Base-by-base conservation (phyloP, 1,140 invertebrate genomes). In the Coptotermes formosanus region DNA sequence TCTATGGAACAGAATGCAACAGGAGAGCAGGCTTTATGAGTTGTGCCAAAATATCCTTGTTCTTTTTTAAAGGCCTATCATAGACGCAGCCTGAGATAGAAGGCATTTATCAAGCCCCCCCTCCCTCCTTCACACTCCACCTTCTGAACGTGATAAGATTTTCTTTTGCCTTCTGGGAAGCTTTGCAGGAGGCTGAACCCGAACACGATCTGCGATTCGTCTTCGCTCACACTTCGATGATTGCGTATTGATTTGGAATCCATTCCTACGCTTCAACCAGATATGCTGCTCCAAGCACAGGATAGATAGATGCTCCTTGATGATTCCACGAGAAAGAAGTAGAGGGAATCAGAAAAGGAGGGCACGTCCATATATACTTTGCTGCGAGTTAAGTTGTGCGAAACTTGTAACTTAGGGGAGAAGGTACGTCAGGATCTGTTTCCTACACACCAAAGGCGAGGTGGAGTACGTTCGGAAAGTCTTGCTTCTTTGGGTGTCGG, bases 231-330 rank as follows among this genome's bases (percentile, higher is more conserved):
- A 84, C 83, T 84, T 84, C 83, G 59, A 84, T 84, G 83, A 84
- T 84, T 84, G 83, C 83, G 83, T 84, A 84, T 84, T 84, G 83
- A 84, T 84, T 84, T 84, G 83, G 83, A 84, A 84, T 84, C 83
- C 83, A 84, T 84, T 84, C 83, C 83, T 59, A 25, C 64, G 64
- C 64, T 12, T 75, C 64, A 25, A 75, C 25, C 64, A 75, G 64
- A 75, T 75, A 75, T 75, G 64, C 64, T 30, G 64, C 59, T 64
- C 59, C 59, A 64, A 64, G 59, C 16, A 64, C 59, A 64, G 25
- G 19, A 8, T 23, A 64, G 64, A 75, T 75, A 30, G n/a, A 75
- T 75, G 25, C 64, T 30, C 0, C 64, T 30, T 75, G 64, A 75
- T 75, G 64, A 75, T 75, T n/a, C 64, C 64, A 75, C 7, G n/a